Conservation (phyloP, 2,888 invertebrate genomes). For the Petrolisthes manimaculis region DNA sequence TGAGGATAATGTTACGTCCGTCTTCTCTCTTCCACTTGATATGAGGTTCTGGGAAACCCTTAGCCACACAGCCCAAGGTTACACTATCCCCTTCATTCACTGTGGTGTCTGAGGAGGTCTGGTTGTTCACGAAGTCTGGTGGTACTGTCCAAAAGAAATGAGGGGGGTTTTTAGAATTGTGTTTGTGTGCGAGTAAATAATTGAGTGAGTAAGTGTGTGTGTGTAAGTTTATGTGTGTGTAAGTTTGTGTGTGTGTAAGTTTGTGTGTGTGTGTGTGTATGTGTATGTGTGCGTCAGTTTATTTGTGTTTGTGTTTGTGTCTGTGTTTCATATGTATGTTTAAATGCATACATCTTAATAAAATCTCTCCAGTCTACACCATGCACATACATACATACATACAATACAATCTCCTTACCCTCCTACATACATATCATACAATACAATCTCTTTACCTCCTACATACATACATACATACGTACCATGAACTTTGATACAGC, state of each 20-base stretch:
- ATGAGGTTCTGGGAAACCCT: constrained; percentile 86
- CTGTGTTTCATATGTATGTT: neutral
- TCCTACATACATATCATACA: neutral
- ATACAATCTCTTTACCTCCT: neutral
- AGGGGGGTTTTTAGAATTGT: no score
- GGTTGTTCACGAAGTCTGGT: constrained; percentile 86
- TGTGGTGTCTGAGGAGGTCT: constrained; percentile 90
- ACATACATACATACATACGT: constrained; percentile 69
- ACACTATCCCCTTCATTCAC: constrained; percentile 89
- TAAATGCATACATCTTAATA: neutral
- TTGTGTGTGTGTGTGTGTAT: no score
- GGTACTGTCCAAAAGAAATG: constrained; percentile 75
- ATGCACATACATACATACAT: neutral
- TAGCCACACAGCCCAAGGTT: constrained; percentile 86
- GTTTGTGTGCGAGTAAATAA: neutral
- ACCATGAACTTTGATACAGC: constrained; percentile 91
- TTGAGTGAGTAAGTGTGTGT: no score
- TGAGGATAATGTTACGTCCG: constrained; percentile 76
- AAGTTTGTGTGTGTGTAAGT: no score
- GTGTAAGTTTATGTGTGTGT: no score
- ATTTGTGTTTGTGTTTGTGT: no score
- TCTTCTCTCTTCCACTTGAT: constrained; percentile 90
- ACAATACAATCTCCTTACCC: no score
- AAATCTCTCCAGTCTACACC: neutral
- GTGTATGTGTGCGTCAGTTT: no score